Evolutionary conservation across 2,797 vertebrate genomes (phyloP).

Genomic region (Chelmon rostratus): DNA sequence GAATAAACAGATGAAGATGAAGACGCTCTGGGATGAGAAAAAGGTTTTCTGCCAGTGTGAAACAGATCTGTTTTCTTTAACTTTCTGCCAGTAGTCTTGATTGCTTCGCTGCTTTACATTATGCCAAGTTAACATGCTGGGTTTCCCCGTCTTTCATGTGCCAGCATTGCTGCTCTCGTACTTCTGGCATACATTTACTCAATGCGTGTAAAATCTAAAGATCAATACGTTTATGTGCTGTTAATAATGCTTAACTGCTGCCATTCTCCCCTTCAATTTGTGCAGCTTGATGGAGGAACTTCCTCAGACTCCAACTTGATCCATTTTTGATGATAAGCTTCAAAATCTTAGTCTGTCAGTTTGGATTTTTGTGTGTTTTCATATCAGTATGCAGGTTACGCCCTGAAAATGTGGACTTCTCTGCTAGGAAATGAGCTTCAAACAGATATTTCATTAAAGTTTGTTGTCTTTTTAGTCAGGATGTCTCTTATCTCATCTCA

Average conservation of each 20-base stretch:
- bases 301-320: not conserved
- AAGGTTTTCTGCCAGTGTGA: not conserved
- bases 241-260: not conserved
- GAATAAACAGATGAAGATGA: too few relatives aligned
- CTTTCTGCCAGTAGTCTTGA: not conserved
- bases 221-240: not conserved
- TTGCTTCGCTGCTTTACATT: not conserved
- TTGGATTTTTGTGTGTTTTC: not conserved
- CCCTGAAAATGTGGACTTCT: not conserved
- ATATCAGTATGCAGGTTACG: conserved; percentile 1
- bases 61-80: not conserved
- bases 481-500: not conserved
- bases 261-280: not conserved
- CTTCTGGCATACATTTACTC: not conserved
- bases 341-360: not conserved
- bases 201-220: not conserved
- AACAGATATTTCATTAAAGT: not conserved
- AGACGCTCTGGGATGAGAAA: not conserved
- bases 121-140: not conserved
- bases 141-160: not conserved
- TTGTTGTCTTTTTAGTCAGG: not conserved
- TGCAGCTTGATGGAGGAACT: not conserved
- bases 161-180: not conserved
- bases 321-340: not conserved
- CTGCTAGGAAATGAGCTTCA: not conserved